These are phyloP conservation scores for rat (Rattus norvegicus) DNA, from an alignment of 2,113 vertebrate genomes.

Conservation along the genomic window GRCr8 NC_086032.1:102051501-102052000, in stretches of 20 bases:
- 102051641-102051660: neutral
- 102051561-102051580: no score
- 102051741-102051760: constrained; percentile 27
- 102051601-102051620: neutral
- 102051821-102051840: constrained; percentile 6
- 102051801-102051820: constrained; percentile 29
- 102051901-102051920: constrained; percentile 28
- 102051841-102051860: constrained; percentile 46
- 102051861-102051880: constrained; percentile 46
- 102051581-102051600: neutral
- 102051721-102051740: constrained; percentile 36
- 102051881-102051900: constrained; percentile 3
- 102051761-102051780: neutral
- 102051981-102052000: neutral
- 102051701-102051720: neutral
- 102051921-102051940: constrained; percentile 23
- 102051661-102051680: neutral
- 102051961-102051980: neutral
- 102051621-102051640: neutral
- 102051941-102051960: constrained; percentile 9
- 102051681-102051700: neutral
- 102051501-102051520: no score
- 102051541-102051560: no score
- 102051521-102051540: no score
- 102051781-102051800: constrained; percentile 3